Conservation (phyloP, 2,797 vertebrate species). For the Siniperca undulata region DNA sequence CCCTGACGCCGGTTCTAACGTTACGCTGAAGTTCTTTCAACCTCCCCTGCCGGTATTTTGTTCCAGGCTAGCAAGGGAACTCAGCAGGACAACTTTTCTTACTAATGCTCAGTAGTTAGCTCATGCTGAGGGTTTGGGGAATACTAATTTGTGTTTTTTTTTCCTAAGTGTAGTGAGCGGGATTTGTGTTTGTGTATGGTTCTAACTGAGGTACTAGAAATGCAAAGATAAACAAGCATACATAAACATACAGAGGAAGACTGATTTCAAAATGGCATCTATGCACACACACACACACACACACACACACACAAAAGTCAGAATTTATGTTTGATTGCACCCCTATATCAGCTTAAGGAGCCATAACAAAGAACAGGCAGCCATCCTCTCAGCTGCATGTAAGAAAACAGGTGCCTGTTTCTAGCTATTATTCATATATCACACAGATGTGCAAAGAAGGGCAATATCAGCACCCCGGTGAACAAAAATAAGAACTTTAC, state of each 20-base stretch:
- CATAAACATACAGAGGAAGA: background rate
- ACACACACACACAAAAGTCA: conserved; percentile 2
- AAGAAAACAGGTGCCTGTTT: conserved; percentile 41
- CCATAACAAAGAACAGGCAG: conserved; percentile 39
- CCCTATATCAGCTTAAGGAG: conserved; percentile 9
- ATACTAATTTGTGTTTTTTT: conserved; percentile 44
- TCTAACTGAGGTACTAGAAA: conserved; percentile 31
- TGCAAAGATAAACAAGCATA: conserved; percentile 33
- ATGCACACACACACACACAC: background rate
- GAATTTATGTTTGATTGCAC: conserved; percentile 29
- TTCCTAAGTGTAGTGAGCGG: background rate
- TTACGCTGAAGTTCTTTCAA: conserved; percentile 61
- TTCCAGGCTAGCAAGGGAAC: conserved; percentile 43
- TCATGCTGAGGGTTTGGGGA: conserved; percentile 47
- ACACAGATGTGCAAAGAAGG: conserved; percentile 20
- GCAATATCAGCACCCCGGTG: conserved; percentile 21
- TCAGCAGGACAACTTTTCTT: conserved; percentile 55
- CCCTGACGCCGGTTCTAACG: conserved; percentile 23
- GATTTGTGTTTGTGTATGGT: background rate
- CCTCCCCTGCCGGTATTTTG: conserved; percentile 48
- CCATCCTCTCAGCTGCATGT: conserved; percentile 21
- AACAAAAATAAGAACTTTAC: conserved; percentile 41
- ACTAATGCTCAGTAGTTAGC: conserved; percentile 49
- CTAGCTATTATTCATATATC: conserved; percentile 46
- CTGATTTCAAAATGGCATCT: conserved; percentile 6